Evolutionary conservation across 2,888 invertebrate genomes (phyloP).

Genomic region (Pyrgus malvae): DNA sequence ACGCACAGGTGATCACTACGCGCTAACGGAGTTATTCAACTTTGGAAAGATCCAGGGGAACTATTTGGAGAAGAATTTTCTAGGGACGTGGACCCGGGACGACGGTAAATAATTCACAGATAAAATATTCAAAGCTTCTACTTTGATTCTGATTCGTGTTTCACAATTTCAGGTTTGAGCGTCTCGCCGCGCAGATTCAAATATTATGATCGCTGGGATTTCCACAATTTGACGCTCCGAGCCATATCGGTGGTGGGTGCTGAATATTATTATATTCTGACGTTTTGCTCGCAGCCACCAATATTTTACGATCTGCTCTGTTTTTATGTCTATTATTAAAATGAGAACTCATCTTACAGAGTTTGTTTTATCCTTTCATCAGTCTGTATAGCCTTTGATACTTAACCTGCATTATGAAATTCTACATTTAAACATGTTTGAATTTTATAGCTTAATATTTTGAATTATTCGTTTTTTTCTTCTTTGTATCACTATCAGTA

Average conservation of each 20-base stretch:
- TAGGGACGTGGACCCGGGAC: slow-evolving; percentile 51
- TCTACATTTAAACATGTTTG: too few species aligned
- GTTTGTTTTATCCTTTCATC: too few species aligned
- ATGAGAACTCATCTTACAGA: not conserved
- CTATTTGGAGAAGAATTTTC: slow-evolving; percentile 44
- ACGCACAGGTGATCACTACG: slow-evolving; percentile 45
- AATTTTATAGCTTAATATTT: too few species aligned
- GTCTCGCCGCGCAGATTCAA: slow-evolving; percentile 52
- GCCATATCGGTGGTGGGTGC: slow-evolving; percentile 61
- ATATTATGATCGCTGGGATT: slow-evolving; percentile 69
- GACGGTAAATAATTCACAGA: slow-evolving; percentile 42
- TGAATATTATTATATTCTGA: slow-evolving; percentile 16
- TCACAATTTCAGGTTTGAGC: slow-evolving; percentile 50
- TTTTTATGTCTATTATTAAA: not conserved
- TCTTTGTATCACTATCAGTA: too few species aligned
- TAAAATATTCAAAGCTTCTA: slow-evolving; percentile 31
- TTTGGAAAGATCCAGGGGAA: slow-evolving; percentile 69
- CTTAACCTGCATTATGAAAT: too few species aligned
- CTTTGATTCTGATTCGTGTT: slow-evolving; percentile 29
- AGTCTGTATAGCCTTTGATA: not conserved
- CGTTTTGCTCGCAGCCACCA: not conserved
- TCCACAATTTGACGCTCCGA: slow-evolving; percentile 66
- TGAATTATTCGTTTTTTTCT: too few species aligned
- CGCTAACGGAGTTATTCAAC: slow-evolving; percentile 59
- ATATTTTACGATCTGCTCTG: slow-evolving; percentile 1